Evolutionary conservation across 2,113 vertebrate genomes (phyloP), one percentile per base, ranked within the genome.

Genomic region (Prietella phreatophila): DNA sequence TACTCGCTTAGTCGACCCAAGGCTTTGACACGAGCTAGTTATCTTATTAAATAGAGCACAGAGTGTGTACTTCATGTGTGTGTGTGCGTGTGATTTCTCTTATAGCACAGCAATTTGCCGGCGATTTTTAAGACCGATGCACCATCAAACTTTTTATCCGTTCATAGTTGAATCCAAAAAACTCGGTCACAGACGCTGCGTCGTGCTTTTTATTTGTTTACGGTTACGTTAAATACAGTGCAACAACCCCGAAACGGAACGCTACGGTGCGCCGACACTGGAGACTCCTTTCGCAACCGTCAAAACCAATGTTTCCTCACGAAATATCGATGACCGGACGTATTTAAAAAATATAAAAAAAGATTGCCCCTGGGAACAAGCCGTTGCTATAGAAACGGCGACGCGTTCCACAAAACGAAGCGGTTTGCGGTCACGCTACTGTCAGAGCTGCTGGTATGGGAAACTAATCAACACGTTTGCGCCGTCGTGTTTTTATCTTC

Each of bases 1-100:
- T 14, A 27, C 71, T 25, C 11, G 36, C 73, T 50, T 86, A 63
- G 36, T 22, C 58, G 0, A 39, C 69, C 42, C 17, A 76, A 83
- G 71, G 30, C 87, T 84, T 75, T 84, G 71, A 84, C 71, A 79
- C 27, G 33, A 88, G 85, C 76, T 86, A 36, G 85, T 80, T 86
- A 80, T 19, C 58, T 86, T 33, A 63, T 76, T 85, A 76, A 75
- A 85, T 30, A 1, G 22, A 60, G 69, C 47, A 76, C 60, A 30
- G 83, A 33, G n/a, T 4, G 67, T 39, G 50, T 85, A 14, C 65
- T 30, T 8, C 5, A 5, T 89, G 11, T 47, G 14, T n/a, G 30
- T 82, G 65, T 84, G 47, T 63, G 25, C 8, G 82, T 36, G 63
- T 30, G 47, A 22, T 81, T n/a, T 20, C 25, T 53, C 7, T 20